Evolutionary conservation across 2,797 vertebrate species (phyloP), one percentile per base, ranked within the genome.

Genomic region (Premnoplex brunnescens): DNA sequence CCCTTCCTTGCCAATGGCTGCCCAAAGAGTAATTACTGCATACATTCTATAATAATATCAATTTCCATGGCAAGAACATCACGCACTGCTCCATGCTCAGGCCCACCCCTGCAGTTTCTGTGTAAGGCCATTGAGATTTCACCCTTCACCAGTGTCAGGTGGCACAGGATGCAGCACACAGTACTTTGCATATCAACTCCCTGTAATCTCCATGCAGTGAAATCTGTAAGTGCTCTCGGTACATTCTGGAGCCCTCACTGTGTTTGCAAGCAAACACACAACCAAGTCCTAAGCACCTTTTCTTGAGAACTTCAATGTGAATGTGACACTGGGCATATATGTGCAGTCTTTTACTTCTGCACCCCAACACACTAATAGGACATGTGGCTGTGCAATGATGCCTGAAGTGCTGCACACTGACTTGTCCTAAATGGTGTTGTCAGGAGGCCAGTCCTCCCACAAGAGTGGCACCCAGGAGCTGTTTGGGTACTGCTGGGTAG

Each of bases 121-220:
- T 7, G 13, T 27, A 20, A 16, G 44, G 59, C 41, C 3, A 3
- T 18, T n/a, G 46, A 60, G 54, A 41, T 22, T 46, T 28, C 54
- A 56, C 27, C 54, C 56, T 59, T 66, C 59, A 28, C 5, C 22
- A 62, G 28, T 12, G n/a, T 51, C 37, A 62, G 41, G 41, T 41
- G 59, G 21, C 6, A 5, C 22, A 83, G 66, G 23, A 18, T 0
- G 4, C n/a, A 72, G 26, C 59, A 32, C 1, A 4, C n/a, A 72
- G 26, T 54, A 39, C 0, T 0, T 15, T 6, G 10, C 19, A 28
- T 18, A 34, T 6, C 14, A 54, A 39, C 16, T 43, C 15, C 24
- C 34, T 9, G 7, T 22, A 24, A 55, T 2, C 36, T 78, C 27
- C 21, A 41, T 30, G 41, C 6, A 44, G 28, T 39, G 23, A 46